These are phyloP conservation scores for Papilio polyxenes DNA, from an alignment of 1,140 invertebrate species.

Conservation along the genomic window DNA sequence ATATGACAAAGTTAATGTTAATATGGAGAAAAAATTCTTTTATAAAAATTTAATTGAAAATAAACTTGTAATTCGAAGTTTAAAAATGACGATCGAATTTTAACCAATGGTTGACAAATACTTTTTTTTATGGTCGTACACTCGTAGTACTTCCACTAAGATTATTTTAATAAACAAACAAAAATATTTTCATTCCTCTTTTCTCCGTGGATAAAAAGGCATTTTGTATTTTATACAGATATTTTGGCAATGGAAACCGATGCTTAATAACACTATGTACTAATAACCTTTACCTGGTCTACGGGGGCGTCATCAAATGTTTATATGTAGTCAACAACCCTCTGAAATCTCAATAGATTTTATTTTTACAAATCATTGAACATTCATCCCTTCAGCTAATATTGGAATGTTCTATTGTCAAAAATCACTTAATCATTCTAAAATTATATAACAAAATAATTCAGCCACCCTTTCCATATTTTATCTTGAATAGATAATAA, in stretches of 20 bases:
- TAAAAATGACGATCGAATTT: too few species aligned
- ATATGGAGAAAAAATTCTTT: too few species aligned
- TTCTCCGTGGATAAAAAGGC: too few species aligned
- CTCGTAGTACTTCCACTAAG: too few species aligned
- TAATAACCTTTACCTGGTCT: not conserved
- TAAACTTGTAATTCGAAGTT: too few species aligned
- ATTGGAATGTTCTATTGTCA: not conserved
- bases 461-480: not conserved
- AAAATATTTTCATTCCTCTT: too few species aligned
- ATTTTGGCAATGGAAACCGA: not conserved
- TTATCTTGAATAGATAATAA: not conserved
- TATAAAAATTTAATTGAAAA: too few species aligned
- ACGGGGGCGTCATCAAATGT: not conserved
- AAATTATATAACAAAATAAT: not conserved
- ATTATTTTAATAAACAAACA: too few species aligned
- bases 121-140: too few species aligned
- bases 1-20: too few species aligned
- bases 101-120: too few species aligned
- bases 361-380: constrained; percentile 16
- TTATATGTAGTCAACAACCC: not conserved
- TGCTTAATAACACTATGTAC: not conserved
- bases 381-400: constrained; percentile 2
- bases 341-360: not conserved
- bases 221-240: too few species aligned
- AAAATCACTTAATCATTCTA: constrained; percentile 10